Conservation (phyloP, 1,140 invertebrate genomes). For the Euwallacea fornicatus region DNA sequence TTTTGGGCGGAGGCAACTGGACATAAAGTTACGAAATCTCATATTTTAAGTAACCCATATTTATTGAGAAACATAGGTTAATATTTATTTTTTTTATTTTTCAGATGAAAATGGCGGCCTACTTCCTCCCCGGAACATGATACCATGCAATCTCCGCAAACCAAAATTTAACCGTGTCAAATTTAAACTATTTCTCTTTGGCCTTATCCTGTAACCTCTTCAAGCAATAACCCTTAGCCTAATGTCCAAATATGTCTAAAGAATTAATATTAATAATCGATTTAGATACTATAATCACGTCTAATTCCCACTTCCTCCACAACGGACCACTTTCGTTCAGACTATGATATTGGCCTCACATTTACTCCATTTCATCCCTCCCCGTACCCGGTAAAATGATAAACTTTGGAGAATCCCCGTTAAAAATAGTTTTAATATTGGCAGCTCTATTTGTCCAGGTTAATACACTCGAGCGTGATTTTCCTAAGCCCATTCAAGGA, state of each 20-base stretch:
- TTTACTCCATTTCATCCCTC: slow-evolving; percentile 22
- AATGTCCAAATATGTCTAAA: slow-evolving; percentile 48
- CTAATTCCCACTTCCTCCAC: slow-evolving; percentile 20
- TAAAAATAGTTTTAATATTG: slow-evolving; percentile 41
- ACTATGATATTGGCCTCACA: slow-evolving; percentile 19
- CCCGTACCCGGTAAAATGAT: slow-evolving; percentile 40
- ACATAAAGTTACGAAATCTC: too few relatives aligned
- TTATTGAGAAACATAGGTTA: background rate
- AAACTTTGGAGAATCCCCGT: slow-evolving; percentile 28
- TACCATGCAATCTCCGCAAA: slow-evolving; percentile 33
- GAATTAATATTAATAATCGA: slow-evolving; percentile 52
- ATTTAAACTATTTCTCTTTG: slow-evolving; percentile 34
- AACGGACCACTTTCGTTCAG: slow-evolving; percentile 19
- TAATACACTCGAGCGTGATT: slow-evolving; percentile 28
- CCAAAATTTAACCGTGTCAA: slow-evolving; percentile 42
- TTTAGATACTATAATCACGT: slow-evolving; percentile 51
- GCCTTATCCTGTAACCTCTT: slow-evolving; percentile 29
- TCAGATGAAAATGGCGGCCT: slow-evolving; percentile 33
- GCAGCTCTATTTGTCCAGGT: slow-evolving; percentile 32
- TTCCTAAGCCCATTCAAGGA: slow-evolving; percentile 22
- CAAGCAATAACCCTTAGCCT: slow-evolving; percentile 36
- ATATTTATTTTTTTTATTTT: slow-evolving; percentile 27
- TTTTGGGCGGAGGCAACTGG: too few relatives aligned
- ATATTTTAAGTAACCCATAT: too few relatives aligned
- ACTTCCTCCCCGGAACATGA: slow-evolving; percentile 36